phyloP scores from a whole-genome alignment of 2,113 vertebrate species.

The Orcinus orca region DNA sequence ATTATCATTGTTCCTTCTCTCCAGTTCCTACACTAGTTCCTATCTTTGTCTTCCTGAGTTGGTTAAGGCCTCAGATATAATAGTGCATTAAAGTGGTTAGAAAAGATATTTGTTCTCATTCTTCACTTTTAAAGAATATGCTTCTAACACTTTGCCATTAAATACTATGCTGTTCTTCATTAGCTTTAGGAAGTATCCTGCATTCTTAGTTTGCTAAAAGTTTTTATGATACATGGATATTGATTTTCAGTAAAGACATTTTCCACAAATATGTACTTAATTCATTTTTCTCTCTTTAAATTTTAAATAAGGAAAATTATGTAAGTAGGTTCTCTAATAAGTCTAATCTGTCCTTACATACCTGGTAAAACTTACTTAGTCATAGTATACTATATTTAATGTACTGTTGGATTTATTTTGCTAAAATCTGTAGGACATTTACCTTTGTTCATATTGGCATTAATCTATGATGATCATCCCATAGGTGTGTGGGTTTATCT shows the following conservation, averaged over 20 bases:
- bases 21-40: neutral
- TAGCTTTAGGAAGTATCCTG: neutral
- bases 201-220: neutral
- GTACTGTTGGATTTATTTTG: neutral
- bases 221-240: neutral
- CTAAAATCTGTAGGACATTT: neutral
- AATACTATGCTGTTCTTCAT: neutral
- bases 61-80: neutral
- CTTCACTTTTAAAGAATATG: neutral
- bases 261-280: neutral
- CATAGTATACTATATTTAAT: neutral
- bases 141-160: neutral
- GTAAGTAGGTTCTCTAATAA: neutral
- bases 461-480: no score
- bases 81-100: neutral
- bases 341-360: neutral
- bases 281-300: neutral
- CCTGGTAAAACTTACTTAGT: neutral
- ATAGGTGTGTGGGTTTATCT: no score
- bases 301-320: slow-evolving; percentile 29
- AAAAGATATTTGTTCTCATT: neutral
- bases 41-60: neutral
- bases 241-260: neutral
- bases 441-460: neutral
- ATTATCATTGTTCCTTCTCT: neutral